Base-by-base conservation (phyloP, 2,797 vertebrate species). In the Acanthurus tractus region DNA sequence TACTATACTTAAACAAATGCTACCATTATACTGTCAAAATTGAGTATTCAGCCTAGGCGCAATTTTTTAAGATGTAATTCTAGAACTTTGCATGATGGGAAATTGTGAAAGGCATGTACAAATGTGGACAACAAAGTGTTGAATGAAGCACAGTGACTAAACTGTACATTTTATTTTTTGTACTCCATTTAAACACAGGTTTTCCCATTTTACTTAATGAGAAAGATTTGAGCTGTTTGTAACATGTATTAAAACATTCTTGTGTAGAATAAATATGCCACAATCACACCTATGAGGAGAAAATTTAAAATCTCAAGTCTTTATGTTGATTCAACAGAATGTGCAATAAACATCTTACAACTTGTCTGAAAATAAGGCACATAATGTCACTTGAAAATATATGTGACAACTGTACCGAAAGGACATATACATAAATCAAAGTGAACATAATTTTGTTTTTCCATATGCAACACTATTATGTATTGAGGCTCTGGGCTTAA, bases 301-400 rank as follows among this genome's bases (percentile, higher is more conserved):
- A 63, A 20, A n/a, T 63, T 70, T 77, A 74, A 90, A 92, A 83
- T 82, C 61, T 76, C 62, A 85, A 74, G 49, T 70, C 64, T 90
- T 91, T 87, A 88, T 81, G 77, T 81, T 82, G 66, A 86, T 80
- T 88, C 46, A 75, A 79, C 55, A 74, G 70, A 74, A 79, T 75
- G 40, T 76, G 49, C 59, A 85, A 83, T 79, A 79, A 78, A 83
- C 79, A 48, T 84, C 53, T 81, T 66, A 78, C 65, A 79, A 75
- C 75, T 86, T 49, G 50, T 74, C 38, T 54, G 56, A 67, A 55
- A n/a, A 78, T 83, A 93, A 92, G 92, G 91, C 89, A 91, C 87
- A 84, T 86, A 63, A 78, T 89, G 84, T 84, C 89, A 91, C 86
- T 77, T 87, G 11, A 62, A 79, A 81, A 88, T 69, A 79, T 79